Percentiles rank a stretch among this genome's conserved stretches.
phyloP scores from a whole-genome alignment of 2,113 vertebrate species.

The Nyctibius bracteatus region DNA sequence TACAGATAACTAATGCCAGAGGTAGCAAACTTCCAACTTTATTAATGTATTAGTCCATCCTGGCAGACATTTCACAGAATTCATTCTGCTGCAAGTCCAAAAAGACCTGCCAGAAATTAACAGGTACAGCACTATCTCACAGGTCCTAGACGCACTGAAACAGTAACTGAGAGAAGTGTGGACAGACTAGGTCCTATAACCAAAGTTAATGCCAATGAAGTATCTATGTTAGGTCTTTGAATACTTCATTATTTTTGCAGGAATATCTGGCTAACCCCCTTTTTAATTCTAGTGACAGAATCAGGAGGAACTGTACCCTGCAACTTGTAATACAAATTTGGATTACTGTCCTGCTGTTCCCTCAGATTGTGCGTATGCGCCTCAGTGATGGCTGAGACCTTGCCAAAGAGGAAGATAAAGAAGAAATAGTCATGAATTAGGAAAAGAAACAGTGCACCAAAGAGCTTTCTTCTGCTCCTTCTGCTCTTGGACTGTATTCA shows the following conservation, averaged over 20 bases:
- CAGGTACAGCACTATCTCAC: background rate
- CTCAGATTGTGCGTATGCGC: background rate
- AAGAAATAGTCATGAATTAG: background rate
- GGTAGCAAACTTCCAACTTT: background rate
- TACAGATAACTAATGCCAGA: background rate
- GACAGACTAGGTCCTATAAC: background rate
- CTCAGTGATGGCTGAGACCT: background rate
- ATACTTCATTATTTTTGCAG: background rate
- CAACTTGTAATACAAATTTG: background rate
- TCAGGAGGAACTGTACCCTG: background rate
- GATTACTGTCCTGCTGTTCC: slow-evolving; percentile 22
- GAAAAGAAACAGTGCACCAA: background rate
- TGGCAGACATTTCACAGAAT: background rate
- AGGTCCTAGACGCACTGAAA: background rate
- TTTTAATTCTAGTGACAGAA: background rate
- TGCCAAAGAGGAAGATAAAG: slow-evolving; percentile 29
- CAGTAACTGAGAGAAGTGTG: background rate
- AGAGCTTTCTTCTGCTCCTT: slow-evolving; percentile 12
- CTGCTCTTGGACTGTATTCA: slow-evolving; percentile 5
- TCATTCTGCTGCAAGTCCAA: background rate
- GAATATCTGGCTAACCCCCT: background rate
- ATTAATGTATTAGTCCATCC: background rate
- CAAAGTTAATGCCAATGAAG: background rate
- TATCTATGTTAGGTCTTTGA: background rate
- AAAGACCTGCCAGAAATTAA: background rate